phyloP scores from a whole-genome alignment of 2,888 invertebrate genomes.

The Antheraea yamamai region DNA sequence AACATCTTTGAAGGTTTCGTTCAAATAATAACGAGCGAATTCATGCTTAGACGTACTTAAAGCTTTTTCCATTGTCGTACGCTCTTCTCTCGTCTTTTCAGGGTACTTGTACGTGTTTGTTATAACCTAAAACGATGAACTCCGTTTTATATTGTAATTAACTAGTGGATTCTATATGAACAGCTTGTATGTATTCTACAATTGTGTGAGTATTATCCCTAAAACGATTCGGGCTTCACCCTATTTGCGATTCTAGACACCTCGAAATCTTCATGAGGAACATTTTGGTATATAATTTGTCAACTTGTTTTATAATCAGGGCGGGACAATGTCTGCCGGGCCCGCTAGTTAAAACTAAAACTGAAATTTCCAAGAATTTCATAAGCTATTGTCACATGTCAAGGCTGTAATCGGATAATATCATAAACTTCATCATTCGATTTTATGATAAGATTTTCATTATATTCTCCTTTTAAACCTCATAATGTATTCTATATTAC shows the following conservation, averaged over 20 bases:
- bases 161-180: neutral
- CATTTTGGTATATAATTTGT: too few relatives aligned
- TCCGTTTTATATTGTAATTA: neutral
- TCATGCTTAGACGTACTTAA: conserved; percentile 89
- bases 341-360: neutral
- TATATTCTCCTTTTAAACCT: neutral
- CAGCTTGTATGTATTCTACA: neutral
- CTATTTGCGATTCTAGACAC: neutral
- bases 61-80: conserved; percentile 92
- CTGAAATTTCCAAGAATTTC: neutral
- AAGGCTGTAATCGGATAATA: neutral
- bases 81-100: conserved; percentile 90
- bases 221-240: neutral
- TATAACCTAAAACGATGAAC: conserved; percentile 81
- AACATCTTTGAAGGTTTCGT: conserved; percentile 94
- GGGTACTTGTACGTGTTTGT: conserved; percentile 91
- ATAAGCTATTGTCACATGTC: neutral
- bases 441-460: neutral
- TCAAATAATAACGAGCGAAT: conserved; percentile 94
- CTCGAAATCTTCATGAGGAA: neutral
- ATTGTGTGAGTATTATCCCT: neutral
- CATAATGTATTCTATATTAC: neutral
- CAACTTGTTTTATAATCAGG: too few relatives aligned
- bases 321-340: too few relatives aligned
- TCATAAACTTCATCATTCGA: neutral